phyloP scores from a whole-genome alignment of 2,113 vertebrate genomes.

The Scortum barcoo region DNA sequence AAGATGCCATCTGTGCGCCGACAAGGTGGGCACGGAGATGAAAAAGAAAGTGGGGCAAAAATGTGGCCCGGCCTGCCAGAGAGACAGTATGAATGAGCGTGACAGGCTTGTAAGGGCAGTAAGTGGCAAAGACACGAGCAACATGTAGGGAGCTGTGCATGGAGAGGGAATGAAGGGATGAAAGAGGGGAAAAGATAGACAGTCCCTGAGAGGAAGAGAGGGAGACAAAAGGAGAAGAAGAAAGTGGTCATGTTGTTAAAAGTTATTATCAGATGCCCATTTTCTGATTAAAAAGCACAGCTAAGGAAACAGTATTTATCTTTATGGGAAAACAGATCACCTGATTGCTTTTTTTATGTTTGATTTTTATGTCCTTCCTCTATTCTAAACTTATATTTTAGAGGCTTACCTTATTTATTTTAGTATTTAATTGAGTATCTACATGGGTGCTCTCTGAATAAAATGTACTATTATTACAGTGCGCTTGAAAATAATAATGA shows the following conservation, averaged over 20 bases:
- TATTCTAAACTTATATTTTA: too few species aligned
- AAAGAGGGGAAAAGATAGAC: background rate
- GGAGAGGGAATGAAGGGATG: conserved; percentile 2
- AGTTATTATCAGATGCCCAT: too few species aligned
- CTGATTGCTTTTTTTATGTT: too few species aligned
- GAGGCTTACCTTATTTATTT: too few species aligned
- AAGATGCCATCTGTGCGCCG: conserved; percentile 78
- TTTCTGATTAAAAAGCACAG: too few species aligned
- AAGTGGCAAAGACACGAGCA: conserved; percentile 15
- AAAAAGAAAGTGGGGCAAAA: conserved; percentile 64
- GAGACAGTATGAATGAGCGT: conserved; percentile 21
- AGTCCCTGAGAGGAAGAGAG: background rate
- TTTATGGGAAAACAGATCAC: too few species aligned
- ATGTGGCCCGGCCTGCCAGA: conserved; percentile 13
- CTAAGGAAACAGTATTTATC: too few species aligned
- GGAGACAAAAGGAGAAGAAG: conserved; percentile 10
- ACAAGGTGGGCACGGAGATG: conserved; percentile 72
- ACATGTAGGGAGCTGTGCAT: conserved; percentile 11
- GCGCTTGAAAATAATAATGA: background rate
- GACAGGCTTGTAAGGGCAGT: conserved; percentile 27
- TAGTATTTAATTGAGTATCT: background rate
- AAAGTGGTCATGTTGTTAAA: conserved; percentile 3
- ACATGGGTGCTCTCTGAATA: too few species aligned
- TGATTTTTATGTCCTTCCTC: too few species aligned
- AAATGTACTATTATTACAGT: background rate